Conservation (phyloP, 2,888 invertebrate species). For the Dyspetes luteomarginatus region DNA sequence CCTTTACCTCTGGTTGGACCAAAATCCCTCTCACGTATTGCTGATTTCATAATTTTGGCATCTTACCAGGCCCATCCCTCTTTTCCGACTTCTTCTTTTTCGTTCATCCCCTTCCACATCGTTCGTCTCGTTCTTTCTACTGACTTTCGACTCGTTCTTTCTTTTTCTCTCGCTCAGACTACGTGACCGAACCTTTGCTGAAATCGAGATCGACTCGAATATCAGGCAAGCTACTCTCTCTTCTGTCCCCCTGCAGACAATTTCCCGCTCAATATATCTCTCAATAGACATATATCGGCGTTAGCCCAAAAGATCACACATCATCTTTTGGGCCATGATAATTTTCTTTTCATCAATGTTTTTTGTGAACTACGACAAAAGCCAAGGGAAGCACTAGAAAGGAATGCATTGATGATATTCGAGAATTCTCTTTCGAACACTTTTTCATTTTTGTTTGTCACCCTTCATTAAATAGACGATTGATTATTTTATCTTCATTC, state of each 20-base stretch:
- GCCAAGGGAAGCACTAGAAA: neutral
- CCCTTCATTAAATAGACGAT: neutral
- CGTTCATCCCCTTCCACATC: conserved; percentile 55
- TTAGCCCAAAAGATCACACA: no score
- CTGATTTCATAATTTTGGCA: conserved; percentile 82
- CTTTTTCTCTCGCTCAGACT: conserved; percentile 61
- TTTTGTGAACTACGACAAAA: neutral
- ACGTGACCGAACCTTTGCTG: conserved; percentile 76
- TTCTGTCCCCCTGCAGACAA: conserved; percentile 6
- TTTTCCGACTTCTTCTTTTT: conserved; percentile 53
- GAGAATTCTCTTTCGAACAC: neutral
- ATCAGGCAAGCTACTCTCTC: conserved; percentile 65
- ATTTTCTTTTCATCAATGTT: neutral
- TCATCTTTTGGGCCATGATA: no score
- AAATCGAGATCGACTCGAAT: conserved; percentile 77
- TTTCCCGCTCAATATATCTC: conserved; percentile 3
- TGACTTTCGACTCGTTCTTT: no score
- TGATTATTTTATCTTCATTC: neutral
- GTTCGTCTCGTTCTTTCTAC: conserved; percentile 45
- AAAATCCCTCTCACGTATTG: conserved; percentile 77
- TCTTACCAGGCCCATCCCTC: conserved; percentile 73
- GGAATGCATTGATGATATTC: neutral
- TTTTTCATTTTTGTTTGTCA: neutral
- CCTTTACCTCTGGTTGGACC: conserved; percentile 49
- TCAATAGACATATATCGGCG: neutral